phyloP scores from a whole-genome alignment of 2,797 vertebrate genomes.

The Sebastes taczanowskii region DNA sequence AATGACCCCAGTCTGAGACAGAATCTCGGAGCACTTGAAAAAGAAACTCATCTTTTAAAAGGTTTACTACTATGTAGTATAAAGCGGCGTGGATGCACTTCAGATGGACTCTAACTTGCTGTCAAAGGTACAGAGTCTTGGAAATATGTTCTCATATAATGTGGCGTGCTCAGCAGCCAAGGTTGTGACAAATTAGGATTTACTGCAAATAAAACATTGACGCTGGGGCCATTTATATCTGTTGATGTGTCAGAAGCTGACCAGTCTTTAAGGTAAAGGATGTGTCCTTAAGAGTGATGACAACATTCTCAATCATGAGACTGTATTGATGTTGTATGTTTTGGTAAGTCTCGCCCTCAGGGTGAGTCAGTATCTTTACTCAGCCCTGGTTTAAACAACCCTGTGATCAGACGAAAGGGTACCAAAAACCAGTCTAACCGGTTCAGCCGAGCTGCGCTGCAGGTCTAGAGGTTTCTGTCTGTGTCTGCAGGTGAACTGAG shows the following conservation, averaged over 20 bases:
- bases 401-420: constrained; percentile 38
- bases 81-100: constrained; percentile 42
- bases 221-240: constrained; percentile 8
- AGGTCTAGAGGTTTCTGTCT: constrained; percentile 27
- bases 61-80: constrained; percentile 79
- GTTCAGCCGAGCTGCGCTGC: constrained; percentile 25
- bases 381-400: constrained; percentile 45
- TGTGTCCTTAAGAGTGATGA: constrained; percentile 2
- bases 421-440: constrained; percentile 40
- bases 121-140: constrained; percentile 66
- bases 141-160: constrained; percentile 64
- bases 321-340: constrained; percentile 44
- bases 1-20: constrained; percentile 33
- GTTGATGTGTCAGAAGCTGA: constrained; percentile 9
- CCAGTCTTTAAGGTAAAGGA: not conserved
- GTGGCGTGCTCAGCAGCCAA: constrained; percentile 18
- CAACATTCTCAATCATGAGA: constrained; percentile 25
- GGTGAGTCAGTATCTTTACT: constrained; percentile 47
- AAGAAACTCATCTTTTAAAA: constrained; percentile 47
- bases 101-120: constrained; percentile 39
- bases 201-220: constrained; percentile 25
- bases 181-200: constrained; percentile 20
- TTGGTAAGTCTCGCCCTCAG: constrained; percentile 26
- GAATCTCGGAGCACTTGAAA: constrained; percentile 52
- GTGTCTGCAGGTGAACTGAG: constrained; percentile 22